These are phyloP conservation scores for Crypturellus tataupa DNA, from an alignment of 2,797 vertebrate genomes.

Conservation along the genomic window DNA sequence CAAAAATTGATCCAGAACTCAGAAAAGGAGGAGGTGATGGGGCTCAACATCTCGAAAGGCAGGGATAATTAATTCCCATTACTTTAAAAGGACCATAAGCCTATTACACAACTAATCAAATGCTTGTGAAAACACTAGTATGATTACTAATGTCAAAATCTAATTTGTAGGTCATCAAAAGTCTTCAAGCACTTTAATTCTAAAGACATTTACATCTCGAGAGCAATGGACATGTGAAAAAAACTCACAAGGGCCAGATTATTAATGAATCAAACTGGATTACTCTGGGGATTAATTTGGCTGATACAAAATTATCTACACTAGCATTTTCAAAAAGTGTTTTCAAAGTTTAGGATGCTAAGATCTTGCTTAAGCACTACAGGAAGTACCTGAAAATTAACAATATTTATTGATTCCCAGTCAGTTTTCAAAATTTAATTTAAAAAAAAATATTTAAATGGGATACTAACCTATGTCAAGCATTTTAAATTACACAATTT, in stretches of 20 bases:
- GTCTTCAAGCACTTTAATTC: not conserved
- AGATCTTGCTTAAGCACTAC: not conserved
- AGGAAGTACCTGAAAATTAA: not conserved
- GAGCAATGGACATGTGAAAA: not conserved
- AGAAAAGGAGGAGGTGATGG: not conserved
- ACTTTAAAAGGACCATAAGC: not conserved
- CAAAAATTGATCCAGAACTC: not conserved
- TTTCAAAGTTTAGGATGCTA: not conserved
- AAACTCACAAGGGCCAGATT: not conserved
- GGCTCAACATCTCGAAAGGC: not conserved
- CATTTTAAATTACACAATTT: not conserved
- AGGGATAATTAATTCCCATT: not conserved
- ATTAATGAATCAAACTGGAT: conserved; percentile 35
- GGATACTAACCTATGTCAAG: not conserved
- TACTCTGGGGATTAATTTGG: conserved; percentile 48
- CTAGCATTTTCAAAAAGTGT: not conserved
- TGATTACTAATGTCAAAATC: not conserved
- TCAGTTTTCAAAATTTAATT: conserved; percentile 1
- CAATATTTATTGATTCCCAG: conserved; percentile 3
- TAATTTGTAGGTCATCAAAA: conserved; percentile 31
- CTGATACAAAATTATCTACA: not conserved
- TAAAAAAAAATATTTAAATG: not conserved
- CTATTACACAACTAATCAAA: not conserved
- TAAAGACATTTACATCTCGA: not conserved
- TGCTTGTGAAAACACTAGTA: not conserved